phyloP scores from a whole-genome alignment of 2,888 invertebrate genomes.

The Spialia ferax region DNA sequence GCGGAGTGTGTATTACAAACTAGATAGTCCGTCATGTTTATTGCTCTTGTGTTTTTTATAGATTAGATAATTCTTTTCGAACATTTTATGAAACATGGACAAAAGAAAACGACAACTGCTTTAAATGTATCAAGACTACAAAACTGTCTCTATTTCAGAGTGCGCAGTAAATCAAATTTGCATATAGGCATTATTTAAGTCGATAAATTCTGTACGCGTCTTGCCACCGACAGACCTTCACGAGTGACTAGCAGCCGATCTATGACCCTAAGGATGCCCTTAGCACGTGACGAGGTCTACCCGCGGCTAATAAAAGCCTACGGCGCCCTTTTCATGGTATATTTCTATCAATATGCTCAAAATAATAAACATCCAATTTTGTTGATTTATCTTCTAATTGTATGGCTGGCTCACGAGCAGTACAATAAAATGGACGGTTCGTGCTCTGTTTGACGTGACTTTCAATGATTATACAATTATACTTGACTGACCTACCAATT shows the following conservation, averaged over 20 bases:
- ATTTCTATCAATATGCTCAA: conserved; percentile 64
- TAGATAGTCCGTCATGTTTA: conserved; percentile 11
- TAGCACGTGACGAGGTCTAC: conserved; percentile 77
- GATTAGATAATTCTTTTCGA: background rate
- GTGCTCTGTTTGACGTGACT: conserved; percentile 20
- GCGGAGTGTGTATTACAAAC: conserved; percentile 40
- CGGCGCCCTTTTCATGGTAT: conserved; percentile 64
- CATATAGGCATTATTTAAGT: conserved; percentile 46
- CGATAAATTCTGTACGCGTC: conserved; percentile 69
- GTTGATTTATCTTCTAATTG: background rate
- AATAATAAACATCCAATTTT: background rate
- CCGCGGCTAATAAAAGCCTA: conserved; percentile 54
- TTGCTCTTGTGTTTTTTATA: background rate
- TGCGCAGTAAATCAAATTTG: background rate
- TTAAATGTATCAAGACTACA: too few species aligned
- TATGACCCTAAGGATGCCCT: conserved; percentile 76
- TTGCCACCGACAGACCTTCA: conserved; percentile 60
- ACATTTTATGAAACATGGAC: too few species aligned
- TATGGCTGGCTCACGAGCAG: background rate
- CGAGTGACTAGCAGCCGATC: conserved; percentile 56
- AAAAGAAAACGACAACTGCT: too few species aligned
- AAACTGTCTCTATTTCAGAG: too few species aligned
- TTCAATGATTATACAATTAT: conserved; percentile 13
- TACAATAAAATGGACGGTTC: conserved; percentile 13
- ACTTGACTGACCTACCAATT: background rate